Percentiles rank a stretch among this genome's conserved stretches.
Conservation (phyloP, 1,140 invertebrate genomes). For the Drosophila nigrodunni region DNA sequence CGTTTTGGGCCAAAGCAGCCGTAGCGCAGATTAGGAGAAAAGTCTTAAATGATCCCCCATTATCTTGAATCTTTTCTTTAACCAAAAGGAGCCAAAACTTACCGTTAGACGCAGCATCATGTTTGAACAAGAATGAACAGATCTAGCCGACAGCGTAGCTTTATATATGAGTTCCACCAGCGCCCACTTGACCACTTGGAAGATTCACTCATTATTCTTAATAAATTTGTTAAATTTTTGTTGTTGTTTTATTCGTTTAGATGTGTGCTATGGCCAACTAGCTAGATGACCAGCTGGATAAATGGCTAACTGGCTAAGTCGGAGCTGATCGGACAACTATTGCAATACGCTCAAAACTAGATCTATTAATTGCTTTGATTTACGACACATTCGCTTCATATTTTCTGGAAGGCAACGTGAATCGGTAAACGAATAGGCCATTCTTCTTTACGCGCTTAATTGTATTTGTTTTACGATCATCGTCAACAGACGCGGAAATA, state of each 20-base stretch:
- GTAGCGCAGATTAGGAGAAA: constrained; percentile 48
- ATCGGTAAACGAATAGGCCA: constrained; percentile 23
- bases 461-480: constrained; percentile 34
- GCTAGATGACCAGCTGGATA: constrained; percentile 30
- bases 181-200: constrained; percentile 51
- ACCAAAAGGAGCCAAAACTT: constrained; percentile 26
- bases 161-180: constrained; percentile 63
- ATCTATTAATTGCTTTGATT: constrained; percentile 67
- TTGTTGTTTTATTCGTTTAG: not conserved
- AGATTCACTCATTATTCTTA: constrained; percentile 33
- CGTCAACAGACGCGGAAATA: constrained; percentile 12
- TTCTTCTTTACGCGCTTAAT: constrained; percentile 52
- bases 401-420: constrained; percentile 54
- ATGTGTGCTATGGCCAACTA: constrained; percentile 53
- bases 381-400: constrained; percentile 68
- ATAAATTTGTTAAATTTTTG: too few relatives aligned
- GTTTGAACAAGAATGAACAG: constrained; percentile 61
- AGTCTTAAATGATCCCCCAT: constrained; percentile 43
- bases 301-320: constrained; percentile 47
- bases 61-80: not conserved
- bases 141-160: constrained; percentile 36
- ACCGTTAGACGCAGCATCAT: constrained; percentile 73
- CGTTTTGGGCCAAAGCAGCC: constrained; percentile 64
- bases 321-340: constrained; percentile 29
- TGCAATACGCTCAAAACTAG: constrained; percentile 65